Percentiles rank a stretch among this genome's conserved stretches.
Evolutionary conservation across 2,888 invertebrate species (phyloP).

Genomic region (Macroteleia sp.): DNA sequence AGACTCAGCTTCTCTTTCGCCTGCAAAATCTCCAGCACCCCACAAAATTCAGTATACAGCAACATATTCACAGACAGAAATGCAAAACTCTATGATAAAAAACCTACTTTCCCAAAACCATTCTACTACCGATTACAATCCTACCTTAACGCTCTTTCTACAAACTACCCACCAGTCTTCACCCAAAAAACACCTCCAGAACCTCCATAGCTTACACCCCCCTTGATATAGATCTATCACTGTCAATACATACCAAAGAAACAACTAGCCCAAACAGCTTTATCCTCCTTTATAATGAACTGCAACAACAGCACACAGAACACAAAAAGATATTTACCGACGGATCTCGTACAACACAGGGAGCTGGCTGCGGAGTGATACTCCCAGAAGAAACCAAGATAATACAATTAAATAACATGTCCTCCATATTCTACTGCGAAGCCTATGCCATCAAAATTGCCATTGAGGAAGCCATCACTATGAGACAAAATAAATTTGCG

Average conservation of each 20-base stretch:
- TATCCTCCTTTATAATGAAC: not conserved
- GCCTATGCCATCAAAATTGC: not conserved
- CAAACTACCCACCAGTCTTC: not conserved
- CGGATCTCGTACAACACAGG: not conserved
- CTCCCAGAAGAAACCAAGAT: not conserved
- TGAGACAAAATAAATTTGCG: not conserved
- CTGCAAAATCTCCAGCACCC: not conserved
- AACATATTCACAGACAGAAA: not conserved
- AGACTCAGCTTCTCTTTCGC: conserved; percentile 16
- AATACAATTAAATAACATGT: too few species aligned
- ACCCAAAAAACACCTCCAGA: not conserved
- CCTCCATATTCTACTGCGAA: not conserved
- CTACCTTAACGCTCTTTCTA: not conserved
- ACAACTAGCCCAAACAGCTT: not conserved
- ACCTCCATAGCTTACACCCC: not conserved
- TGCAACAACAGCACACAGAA: not conserved
- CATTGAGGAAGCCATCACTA: not conserved
- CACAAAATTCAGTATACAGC: not conserved
- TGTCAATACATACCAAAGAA: not conserved
- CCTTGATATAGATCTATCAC: not conserved
- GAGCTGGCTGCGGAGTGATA: not conserved
- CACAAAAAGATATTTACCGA: not conserved
- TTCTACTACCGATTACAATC: not conserved
- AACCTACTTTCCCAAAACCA: not conserved
- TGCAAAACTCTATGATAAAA: not conserved